Conservation (phyloP, 2,797 vertebrate species). For the Phaenicophaeus curvirostris region DNA sequence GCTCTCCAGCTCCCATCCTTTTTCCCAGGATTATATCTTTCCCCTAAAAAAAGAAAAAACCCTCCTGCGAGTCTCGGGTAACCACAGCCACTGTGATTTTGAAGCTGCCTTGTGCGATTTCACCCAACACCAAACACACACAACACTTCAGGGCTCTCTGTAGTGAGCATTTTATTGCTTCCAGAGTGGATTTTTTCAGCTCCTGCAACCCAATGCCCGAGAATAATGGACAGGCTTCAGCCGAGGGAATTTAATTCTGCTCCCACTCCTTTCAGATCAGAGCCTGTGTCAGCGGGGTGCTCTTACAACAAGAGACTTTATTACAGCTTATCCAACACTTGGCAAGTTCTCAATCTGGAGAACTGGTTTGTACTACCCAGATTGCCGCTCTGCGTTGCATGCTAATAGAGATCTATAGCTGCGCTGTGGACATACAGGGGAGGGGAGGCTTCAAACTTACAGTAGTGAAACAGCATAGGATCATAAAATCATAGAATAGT, state of each 20-base stretch:
- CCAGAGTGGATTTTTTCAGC: not conserved
- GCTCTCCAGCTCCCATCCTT: not conserved
- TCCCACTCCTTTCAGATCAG: slow-evolving; percentile 60
- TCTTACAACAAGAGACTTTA: slow-evolving; percentile 70
- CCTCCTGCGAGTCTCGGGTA: not conserved
- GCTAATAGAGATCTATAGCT: slow-evolving; percentile 37
- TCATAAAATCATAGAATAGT: no score
- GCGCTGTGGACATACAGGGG: not conserved
- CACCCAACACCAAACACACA: not conserved
- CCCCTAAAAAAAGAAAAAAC: not conserved
- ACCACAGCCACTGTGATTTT: not conserved
- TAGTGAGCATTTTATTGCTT: slow-evolving; percentile 1
- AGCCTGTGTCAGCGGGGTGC: slow-evolving; percentile 65
- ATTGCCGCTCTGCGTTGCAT: slow-evolving; percentile 37
- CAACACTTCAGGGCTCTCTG: not conserved
- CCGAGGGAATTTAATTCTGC: slow-evolving; percentile 63
- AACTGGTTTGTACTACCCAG: slow-evolving; percentile 63
- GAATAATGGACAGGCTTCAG: slow-evolving; percentile 59
- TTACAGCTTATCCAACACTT: slow-evolving; percentile 73
- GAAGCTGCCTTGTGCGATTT: slow-evolving; percentile 6
- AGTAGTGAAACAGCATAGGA: not conserved
- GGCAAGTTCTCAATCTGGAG: slow-evolving; percentile 72
- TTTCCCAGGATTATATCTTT: not conserved
- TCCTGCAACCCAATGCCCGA: slow-evolving; percentile 19
- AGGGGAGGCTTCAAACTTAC: not conserved